Base-by-base conservation (phyloP, 2,797 vertebrate genomes). In the Artibeus lituratus region DNA sequence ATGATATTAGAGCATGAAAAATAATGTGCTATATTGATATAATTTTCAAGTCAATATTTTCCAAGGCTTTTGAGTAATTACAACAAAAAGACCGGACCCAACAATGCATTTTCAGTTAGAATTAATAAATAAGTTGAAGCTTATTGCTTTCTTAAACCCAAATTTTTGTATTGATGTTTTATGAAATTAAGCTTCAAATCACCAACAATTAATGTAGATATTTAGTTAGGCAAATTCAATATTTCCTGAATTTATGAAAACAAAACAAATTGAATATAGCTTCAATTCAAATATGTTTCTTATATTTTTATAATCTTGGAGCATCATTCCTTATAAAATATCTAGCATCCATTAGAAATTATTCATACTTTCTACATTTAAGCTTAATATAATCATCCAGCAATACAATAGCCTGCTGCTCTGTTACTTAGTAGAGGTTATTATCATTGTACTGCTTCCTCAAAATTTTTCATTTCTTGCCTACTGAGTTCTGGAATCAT, bases 101-200 rank as follows among this genome's bases (percentile, higher is more conserved):
- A 70, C 35, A 32, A 93, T 67, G 24, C 2, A 81, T 95, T 84
- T 93, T 37, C n/a, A 69, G 15, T 78, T 81, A 95, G 22, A 85
- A 94, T 89, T 91, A 94, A 82, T 87, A 93, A 93, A 42, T 76
- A 55, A 91, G 21, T 73, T n/a, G 8, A 26, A 92, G 88, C 95
- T 35, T 88, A 88, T 91, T 76, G 55, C 18, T 55, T 88, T 82
- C 35, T 15, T 80, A 85, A 92, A 76, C 69, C 26, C 65, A 94
- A 32, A 62, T 70, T 95, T 91, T 96, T 49, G 70, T 82, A 21
- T 88, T 88, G 39, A 89, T 94, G 29, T 92, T 94, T 82, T 29
- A 35, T 90, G 55, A 87, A 84, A 78, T 3, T 70, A 82, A 96
- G 49, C 35, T 65, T 92, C 18, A 87, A 76, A 39, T 91, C 51